Conservation (phyloP, 1,140 invertebrate species). For the Panagrolaimus sp. region DNA sequence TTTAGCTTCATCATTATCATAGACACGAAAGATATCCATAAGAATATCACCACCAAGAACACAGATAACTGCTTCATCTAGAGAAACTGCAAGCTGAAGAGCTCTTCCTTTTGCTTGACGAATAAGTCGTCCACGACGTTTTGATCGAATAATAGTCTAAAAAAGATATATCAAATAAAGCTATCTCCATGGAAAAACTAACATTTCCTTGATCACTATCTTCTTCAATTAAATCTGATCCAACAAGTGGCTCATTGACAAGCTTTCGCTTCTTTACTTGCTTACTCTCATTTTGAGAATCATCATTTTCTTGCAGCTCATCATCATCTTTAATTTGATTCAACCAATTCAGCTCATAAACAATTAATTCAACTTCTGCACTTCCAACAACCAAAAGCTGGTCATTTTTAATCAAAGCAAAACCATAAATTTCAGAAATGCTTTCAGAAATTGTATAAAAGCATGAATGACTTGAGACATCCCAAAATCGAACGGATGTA, state of each 20-base stretch:
- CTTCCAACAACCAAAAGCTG: conserved; percentile 76
- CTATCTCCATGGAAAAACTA: conserved; percentile 22
- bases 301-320: conserved; percentile 62
- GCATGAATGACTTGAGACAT: conserved; percentile 85
- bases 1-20: conserved; percentile 71
- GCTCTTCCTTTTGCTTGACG: conserved; percentile 71
- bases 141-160: conserved; percentile 69
- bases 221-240: conserved; percentile 54
- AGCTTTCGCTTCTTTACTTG: conserved; percentile 43
- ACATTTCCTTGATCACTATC: conserved; percentile 55
- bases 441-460: conserved; percentile 71
- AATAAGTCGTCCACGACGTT: conserved; percentile 72
- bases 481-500: conserved; percentile 93
- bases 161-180: conserved; percentile 39
- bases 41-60: conserved; percentile 70
- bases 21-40: conserved; percentile 78
- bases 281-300: conserved; percentile 57
- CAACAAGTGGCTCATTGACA: conserved; percentile 26
- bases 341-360: conserved; percentile 69
- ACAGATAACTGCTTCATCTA: conserved; percentile 68
- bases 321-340: conserved; percentile 61
- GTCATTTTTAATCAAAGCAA: conserved; percentile 65
- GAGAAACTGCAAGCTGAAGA: conserved; percentile 60
- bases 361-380: conserved; percentile 74
- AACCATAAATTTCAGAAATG: conserved; percentile 72